phyloP scores from a whole-genome alignment of 1,140 invertebrate species.

The Hylyphantes graminicola region DNA sequence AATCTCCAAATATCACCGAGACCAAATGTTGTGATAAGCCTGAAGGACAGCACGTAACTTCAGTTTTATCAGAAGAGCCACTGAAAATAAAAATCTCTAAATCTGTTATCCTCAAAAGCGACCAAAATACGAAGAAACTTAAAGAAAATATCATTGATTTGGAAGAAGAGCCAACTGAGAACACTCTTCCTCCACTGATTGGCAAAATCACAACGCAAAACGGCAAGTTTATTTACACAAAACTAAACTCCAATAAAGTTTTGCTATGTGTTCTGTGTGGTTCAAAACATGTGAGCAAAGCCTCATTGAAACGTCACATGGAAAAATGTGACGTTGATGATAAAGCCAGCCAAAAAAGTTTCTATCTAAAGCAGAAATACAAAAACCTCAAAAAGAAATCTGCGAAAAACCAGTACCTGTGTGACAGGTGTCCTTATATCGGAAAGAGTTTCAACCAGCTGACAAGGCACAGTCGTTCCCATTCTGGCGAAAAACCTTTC shows the following conservation, averaged over 20 bases:
- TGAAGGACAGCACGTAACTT: too few relatives aligned
- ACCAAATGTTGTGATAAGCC: neutral
- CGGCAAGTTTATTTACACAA: slow-evolving; percentile 67
- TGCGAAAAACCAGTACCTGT: slow-evolving; percentile 69
- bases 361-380: neutral
- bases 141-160: too few relatives aligned
- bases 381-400: neutral
- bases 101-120: too few relatives aligned
- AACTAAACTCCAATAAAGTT: slow-evolving; percentile 70
- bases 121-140: too few relatives aligned
- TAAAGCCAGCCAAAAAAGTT: slow-evolving; percentile 71
- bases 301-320: slow-evolving; percentile 74
- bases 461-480: slow-evolving; percentile 56
- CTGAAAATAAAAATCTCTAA: too few relatives aligned
- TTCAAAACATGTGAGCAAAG: slow-evolving; percentile 74
- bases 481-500: slow-evolving; percentile 62
- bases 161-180: too few relatives aligned
- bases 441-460: slow-evolving; percentile 74
- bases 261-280: slow-evolving; percentile 67
- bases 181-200: neutral
- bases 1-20: neutral
- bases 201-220: slow-evolving; percentile 1
- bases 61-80: too few relatives aligned
- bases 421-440: slow-evolving; percentile 75
- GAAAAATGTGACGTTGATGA: slow-evolving; percentile 68